These are phyloP conservation scores for Phalanger gymnotis DNA, from an alignment of 2,797 vertebrate genomes.

Conservation along the genomic window DNA sequence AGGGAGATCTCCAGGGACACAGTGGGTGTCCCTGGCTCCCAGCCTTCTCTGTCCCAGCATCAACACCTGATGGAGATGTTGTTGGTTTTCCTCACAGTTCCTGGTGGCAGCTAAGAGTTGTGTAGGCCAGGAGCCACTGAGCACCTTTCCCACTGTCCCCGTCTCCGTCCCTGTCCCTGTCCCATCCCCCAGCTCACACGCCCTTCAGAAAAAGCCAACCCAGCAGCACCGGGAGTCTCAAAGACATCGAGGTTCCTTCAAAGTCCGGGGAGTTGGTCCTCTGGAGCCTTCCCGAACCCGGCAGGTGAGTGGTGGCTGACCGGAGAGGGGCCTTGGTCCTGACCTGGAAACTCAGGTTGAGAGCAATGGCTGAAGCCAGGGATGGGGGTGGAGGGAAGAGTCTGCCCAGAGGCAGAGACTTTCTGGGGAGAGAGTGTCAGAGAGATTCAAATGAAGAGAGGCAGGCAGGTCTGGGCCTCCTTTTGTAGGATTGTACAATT, in stretches of 20 bases:
- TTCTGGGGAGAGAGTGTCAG: neutral
- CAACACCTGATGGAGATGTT: neutral
- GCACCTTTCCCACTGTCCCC: neutral
- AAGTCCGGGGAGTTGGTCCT: neutral
- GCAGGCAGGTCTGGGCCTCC: neutral
- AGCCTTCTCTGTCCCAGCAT: neutral
- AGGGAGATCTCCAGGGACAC: neutral
- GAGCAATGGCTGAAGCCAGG: too few relatives aligned
- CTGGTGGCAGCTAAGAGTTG: slow-evolving; percentile 59
- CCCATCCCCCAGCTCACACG: neutral
- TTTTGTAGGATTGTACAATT: neutral
- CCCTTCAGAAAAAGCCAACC: slow-evolving; percentile 48
- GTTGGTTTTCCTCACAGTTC: slow-evolving; percentile 66
- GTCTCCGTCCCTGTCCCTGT: slow-evolving; percentile 67
- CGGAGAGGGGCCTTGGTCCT: neutral
- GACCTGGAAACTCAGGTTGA: neutral
- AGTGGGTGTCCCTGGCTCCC: accelerated
- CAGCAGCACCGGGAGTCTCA: slow-evolving; percentile 59
- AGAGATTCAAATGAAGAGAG: neutral
- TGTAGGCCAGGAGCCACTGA: neutral
- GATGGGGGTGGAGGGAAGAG: too few relatives aligned
- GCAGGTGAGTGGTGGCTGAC: slow-evolving; percentile 53
- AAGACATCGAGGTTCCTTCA: slow-evolving; percentile 44
- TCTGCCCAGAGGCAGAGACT: neutral
- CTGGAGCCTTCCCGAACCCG: slow-evolving; percentile 8